A percentile compares a stretch with the other conserved stretches of the same genome.
Evolutionary conservation across 1,140 invertebrate species (phyloP).

Genomic region (Ceratoteleas bidentatus): DNA sequence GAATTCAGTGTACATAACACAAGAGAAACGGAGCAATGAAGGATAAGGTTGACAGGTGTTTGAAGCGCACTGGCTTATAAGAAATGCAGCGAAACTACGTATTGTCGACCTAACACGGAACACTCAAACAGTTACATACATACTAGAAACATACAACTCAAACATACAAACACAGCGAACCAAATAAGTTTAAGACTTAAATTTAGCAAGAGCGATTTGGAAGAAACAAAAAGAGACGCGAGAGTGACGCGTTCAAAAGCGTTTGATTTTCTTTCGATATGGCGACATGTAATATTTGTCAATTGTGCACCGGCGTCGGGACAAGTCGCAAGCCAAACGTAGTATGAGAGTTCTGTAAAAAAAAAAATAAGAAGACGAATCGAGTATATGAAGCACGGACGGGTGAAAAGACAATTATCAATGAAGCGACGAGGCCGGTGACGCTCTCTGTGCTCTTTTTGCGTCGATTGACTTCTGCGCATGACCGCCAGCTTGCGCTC

Average conservation of each 20-base stretch:
- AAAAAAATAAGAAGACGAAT: conserved; percentile 32
- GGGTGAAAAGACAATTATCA: conserved; percentile 4
- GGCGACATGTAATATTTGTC: conserved; percentile 24
- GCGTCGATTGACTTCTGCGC: too few species aligned
- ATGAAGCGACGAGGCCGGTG: conserved; percentile 10
- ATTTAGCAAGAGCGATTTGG: conserved; percentile 63
- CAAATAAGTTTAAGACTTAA: conserved; percentile 76
- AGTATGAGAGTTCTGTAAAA: too few species aligned
- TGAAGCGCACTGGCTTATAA: conserved; percentile 52
- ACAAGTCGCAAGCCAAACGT: not conserved
- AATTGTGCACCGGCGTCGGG: conserved; percentile 40
- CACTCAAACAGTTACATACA: conserved; percentile 45
- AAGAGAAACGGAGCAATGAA: too few species aligned
- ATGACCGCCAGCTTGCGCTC: too few species aligned
- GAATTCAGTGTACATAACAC: too few species aligned
- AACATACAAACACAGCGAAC: conserved; percentile 60
- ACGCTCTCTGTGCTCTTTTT: too few species aligned
- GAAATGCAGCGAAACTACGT: conserved; percentile 30
- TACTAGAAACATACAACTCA: conserved; percentile 6
- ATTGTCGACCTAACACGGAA: conserved; percentile 34
- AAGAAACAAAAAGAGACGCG: conserved; percentile 57
- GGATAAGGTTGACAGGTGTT: too few species aligned
- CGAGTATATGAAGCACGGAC: not conserved
- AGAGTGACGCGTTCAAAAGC: conserved; percentile 39
- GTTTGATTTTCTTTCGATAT: conserved; percentile 37